These are phyloP conservation scores for Cherax quadricarinatus DNA, from an alignment of 1,140 invertebrate genomes.

Conservation along the genomic window DNA sequence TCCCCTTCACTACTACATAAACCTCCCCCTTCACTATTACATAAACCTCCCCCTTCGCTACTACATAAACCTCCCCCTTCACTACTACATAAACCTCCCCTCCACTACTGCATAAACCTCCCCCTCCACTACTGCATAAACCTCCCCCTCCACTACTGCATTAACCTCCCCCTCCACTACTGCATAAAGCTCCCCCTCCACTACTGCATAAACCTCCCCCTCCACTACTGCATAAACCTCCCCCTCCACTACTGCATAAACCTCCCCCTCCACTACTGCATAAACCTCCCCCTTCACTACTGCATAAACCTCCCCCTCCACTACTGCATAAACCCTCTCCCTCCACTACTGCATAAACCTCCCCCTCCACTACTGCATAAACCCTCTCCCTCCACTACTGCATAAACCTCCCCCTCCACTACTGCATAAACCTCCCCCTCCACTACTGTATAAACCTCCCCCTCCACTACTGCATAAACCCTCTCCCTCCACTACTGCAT, in stretches of 20 bases:
- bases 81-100: neutral
- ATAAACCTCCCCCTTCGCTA: neutral
- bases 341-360: neutral
- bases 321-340: neutral
- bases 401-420: neutral
- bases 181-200: neutral
- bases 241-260: too few species aligned
- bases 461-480: neutral
- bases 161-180: neutral
- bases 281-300: neutral
- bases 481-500: too few species aligned
- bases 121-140: too few species aligned
- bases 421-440: neutral
- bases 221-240: neutral
- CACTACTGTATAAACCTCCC: neutral
- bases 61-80: neutral
- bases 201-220: neutral
- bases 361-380: too few species aligned
- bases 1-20: too few species aligned
- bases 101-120: neutral
- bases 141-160: too few species aligned
- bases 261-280: neutral
- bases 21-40: neutral
- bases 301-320: neutral
- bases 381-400: too few species aligned